phyloP scores from a whole-genome alignment of 2,113 vertebrate species.

The Labeo rohita region DNA sequence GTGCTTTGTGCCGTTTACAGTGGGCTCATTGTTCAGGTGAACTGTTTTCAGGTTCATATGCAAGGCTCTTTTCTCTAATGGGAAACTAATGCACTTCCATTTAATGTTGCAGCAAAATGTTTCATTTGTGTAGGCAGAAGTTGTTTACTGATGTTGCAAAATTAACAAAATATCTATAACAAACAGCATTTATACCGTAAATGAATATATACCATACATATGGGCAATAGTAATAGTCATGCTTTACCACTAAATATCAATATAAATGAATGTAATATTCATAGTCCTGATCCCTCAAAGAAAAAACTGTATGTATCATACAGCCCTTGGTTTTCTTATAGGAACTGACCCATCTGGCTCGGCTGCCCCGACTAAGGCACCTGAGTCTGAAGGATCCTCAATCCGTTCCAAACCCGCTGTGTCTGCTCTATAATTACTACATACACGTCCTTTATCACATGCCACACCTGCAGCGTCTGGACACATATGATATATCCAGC shows the following conservation, averaged over 20 bases:
- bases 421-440: constrained; percentile 85
- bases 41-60: background rate
- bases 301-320: background rate
- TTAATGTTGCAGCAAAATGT: background rate
- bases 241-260: background rate
- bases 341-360: constrained; percentile 83
- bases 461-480: constrained; percentile 81
- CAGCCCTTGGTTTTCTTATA: constrained; percentile 62
- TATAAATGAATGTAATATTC: background rate
- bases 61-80: constrained; percentile 22
- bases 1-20: background rate
- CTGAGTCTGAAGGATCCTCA: constrained; percentile 83
- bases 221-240: background rate
- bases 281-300: background rate
- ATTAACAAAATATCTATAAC: background rate
- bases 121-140: background rate
- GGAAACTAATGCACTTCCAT: constrained; percentile 24
- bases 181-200: background rate
- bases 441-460: constrained; percentile 87
- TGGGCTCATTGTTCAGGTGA: constrained; percentile 7
- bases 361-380: constrained; percentile 76
- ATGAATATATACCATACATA: background rate
- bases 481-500: constrained; percentile 81
- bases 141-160: background rate
- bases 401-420: constrained; percentile 83